A percentile compares a stretch with the other conserved stretches of the same genome.
Conservation (phyloP, 2,888 invertebrate species). For the Drosophila antonietae region DNA sequence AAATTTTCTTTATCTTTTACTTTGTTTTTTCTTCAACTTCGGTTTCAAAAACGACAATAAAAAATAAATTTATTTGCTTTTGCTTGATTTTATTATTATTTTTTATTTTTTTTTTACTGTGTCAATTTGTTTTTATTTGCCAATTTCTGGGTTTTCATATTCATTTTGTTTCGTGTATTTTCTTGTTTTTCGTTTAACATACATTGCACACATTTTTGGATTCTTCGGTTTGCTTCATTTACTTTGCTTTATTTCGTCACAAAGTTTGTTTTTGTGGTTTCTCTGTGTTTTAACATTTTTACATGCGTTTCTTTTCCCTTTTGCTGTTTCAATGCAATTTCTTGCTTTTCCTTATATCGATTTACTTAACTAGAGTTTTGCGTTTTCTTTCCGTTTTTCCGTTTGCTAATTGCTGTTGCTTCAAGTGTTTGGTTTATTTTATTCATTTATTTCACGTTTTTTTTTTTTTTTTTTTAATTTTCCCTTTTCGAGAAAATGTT, state of each 20-base stretch:
- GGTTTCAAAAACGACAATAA: conserved; percentile 19
- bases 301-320: conserved; percentile 27
- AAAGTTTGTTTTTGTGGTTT: conserved; percentile 32
- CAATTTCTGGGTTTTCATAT: conserved; percentile 32
- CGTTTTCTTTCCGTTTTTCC: conserved; percentile 4
- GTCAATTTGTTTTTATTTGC: conserved; percentile 45
- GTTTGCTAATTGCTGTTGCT: conserved; percentile 26
- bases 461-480: conserved; percentile 6
- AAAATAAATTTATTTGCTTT: conserved; percentile 24
- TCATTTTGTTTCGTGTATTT: conserved; percentile 23
- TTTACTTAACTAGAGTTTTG: conserved; percentile 42
- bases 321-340: conserved; percentile 27
- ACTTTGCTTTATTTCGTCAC: conserved; percentile 37
- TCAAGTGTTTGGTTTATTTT: conserved; percentile 21
- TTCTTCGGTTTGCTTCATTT: conserved; percentile 28
- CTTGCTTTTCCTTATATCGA: conserved; percentile 23
- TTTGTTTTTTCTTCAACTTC: neutral
- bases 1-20: conserved; percentile 18
- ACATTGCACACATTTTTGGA: conserved; percentile 67
- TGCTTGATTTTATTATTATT: conserved; percentile 31
- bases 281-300: conserved; percentile 36
- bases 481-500: conserved; percentile 12
- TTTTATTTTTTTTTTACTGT: conserved; percentile 30
- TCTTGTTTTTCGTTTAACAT: conserved; percentile 36
- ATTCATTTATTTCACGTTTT: neutral